Evolutionary conservation across 1,140 invertebrate species (phyloP).

Genomic region (Neodiprion virginianus): DNA sequence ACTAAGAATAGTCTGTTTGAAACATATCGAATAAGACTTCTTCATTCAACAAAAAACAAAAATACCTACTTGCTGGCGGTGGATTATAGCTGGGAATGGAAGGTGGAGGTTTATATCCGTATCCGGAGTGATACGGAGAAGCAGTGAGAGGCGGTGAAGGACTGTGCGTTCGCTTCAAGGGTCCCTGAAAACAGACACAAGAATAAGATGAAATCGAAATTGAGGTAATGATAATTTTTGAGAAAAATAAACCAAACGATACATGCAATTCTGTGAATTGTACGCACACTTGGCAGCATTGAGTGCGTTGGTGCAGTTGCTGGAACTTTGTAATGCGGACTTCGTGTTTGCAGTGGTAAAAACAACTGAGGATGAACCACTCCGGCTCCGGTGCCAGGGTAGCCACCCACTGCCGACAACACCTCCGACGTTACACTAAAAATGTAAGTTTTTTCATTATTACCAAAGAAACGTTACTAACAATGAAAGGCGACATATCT

Average conservation of each 20-base stretch:
- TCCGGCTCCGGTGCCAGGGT: conserved; percentile 51
- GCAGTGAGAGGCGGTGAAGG: conserved; percentile 70
- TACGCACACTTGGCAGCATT: conserved; percentile 54
- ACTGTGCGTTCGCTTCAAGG: conserved; percentile 70
- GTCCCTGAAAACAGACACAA: conserved; percentile 49
- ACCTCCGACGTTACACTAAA: conserved; percentile 62
- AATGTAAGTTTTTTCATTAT: conserved; percentile 38
- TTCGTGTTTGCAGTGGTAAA: conserved; percentile 56
- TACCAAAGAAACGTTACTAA: conserved; percentile 31
- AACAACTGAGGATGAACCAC: conserved; percentile 62
- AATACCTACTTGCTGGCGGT: conserved; percentile 63
- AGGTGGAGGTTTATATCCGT: conserved; percentile 63
- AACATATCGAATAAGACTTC: conserved; percentile 10
- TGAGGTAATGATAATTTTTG: conserved; percentile 11
- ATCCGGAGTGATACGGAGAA: conserved; percentile 63
- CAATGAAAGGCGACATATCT: conserved; percentile 4
- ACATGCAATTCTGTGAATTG: conserved; percentile 17
- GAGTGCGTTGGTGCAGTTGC: conserved; percentile 57
- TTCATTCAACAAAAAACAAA: conserved; percentile 24
- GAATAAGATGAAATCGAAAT: conserved; percentile 16
- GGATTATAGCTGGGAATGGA: conserved; percentile 56
- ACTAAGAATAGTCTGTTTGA: background rate
- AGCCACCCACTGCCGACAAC: conserved; percentile 62
- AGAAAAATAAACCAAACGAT: conserved; percentile 20
- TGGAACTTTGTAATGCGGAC: conserved; percentile 60